phyloP scores from a whole-genome alignment of 2,113 vertebrate genomes.

The Lipotes vexillifer region DNA sequence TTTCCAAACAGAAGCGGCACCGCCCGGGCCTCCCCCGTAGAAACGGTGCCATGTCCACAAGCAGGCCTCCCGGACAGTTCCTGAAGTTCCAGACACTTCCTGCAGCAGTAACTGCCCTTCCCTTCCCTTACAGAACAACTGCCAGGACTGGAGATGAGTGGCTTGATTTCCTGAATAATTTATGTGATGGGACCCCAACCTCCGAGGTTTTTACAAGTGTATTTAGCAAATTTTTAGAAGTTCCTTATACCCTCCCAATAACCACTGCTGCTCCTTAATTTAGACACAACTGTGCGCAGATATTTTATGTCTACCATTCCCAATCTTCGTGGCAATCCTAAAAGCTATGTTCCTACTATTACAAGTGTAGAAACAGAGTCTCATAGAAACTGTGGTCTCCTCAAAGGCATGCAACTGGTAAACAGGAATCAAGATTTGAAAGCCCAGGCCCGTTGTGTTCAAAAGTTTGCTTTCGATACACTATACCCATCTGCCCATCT shows the following conservation, averaged over 20 bases:
- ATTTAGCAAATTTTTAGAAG: neutral
- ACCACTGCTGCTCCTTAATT: rapidly evolving
- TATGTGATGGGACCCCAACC: rapidly evolving
- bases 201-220: rapidly evolving
- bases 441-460: neutral
- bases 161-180: neutral
- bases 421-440: rapidly evolving
- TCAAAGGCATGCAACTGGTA: rapidly evolving
- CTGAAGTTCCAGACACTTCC: neutral
- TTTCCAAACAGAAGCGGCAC: neutral
- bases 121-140: too few species aligned
- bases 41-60: neutral
- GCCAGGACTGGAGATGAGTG: rapidly evolving
- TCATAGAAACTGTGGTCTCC: rapidly evolving
- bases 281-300: rapidly evolving
- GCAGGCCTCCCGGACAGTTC: neutral
- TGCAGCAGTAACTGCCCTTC: rapidly evolving
- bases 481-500: rapidly evolving
- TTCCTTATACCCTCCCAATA: rapidly evolving
- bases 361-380: neutral
- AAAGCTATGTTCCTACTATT: rapidly evolving
- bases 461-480: rapidly evolving
- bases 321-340: rapidly evolving
- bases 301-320: rapidly evolving
- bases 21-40: neutral